These are phyloP conservation scores for Gasterosteus aculeatus DNA, from an alignment of 2,113 vertebrate genomes.

Conservation along the genomic window DNA sequence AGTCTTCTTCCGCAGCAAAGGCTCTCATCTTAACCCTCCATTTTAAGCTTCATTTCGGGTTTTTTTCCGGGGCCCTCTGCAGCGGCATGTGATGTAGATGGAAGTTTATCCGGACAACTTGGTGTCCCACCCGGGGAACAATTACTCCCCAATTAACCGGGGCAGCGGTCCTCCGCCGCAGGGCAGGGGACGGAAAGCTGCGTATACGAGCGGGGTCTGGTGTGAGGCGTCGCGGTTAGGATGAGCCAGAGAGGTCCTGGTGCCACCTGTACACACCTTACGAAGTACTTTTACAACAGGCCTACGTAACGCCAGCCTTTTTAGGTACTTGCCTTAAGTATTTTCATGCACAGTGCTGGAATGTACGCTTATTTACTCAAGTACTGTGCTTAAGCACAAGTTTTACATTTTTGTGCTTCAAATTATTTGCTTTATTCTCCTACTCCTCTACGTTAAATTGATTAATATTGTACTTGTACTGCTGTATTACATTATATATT, in stretches of 20 bases:
- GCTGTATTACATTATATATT: background rate
- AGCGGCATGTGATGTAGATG: constrained; percentile 48
- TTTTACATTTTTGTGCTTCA: no score
- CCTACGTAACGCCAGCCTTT: no score
- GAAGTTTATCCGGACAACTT: constrained; percentile 70
- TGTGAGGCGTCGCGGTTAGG: background rate
- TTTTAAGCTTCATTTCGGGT: constrained; percentile 59
- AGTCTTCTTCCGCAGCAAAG: constrained; percentile 15
- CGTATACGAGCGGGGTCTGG: background rate
- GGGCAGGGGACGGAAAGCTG: background rate
- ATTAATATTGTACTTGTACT: background rate
- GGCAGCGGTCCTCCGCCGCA: no score
- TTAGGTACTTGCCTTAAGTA: background rate
- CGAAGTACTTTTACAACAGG: no score
- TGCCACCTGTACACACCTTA: no score
- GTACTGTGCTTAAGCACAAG: no score
- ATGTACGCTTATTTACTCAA: no score
- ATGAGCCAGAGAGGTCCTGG: no score
- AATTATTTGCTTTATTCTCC: no score
- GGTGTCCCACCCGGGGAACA: constrained; percentile 61
- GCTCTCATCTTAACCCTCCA: constrained; percentile 64
- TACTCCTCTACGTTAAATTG: background rate
- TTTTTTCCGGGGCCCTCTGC: constrained; percentile 52
- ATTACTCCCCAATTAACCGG: constrained; percentile 51
- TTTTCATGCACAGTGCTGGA: no score